A percentile compares a stretch with the other conserved stretches of the same genome.
phyloP scores from a whole-genome alignment of 2,888 invertebrate genomes.

The Archips xylosteana region DNA sequence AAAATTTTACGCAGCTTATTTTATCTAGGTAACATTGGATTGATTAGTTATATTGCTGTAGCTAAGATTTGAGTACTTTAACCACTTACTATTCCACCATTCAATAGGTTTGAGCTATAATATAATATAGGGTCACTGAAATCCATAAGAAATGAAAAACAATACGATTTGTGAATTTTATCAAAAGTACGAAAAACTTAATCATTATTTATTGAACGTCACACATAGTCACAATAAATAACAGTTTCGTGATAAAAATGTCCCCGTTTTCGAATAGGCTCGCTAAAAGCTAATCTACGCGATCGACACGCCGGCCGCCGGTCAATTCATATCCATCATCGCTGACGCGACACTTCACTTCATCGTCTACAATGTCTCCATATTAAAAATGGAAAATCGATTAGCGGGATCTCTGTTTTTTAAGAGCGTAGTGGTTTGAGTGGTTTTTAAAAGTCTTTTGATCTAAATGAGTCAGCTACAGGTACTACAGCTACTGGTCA shows the following conservation, averaged over 20 bases:
- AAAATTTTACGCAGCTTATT: no score
- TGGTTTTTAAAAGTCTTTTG: no score
- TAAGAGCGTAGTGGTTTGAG: not conserved
- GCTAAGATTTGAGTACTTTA: no score
- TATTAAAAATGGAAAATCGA: conserved; percentile 36
- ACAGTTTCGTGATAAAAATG: conserved; percentile 14
- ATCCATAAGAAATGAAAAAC: no score
- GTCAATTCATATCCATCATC: conserved; percentile 41
- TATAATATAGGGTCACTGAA: no score
- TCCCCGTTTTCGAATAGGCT: conserved; percentile 22
- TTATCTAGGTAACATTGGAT: no score
- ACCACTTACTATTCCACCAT: no score
- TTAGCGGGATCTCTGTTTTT: not conserved
- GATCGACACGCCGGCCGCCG: conserved; percentile 27
- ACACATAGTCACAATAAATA: conserved; percentile 19
- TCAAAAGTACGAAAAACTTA: not conserved
- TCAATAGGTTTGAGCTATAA: no score
- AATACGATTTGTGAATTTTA: no score
- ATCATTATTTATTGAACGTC: not conserved
- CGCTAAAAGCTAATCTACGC: conserved; percentile 39
- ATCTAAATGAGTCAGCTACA: no score
- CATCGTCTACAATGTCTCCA: conserved; percentile 39
- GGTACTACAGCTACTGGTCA: no score
- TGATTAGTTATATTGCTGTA: no score
- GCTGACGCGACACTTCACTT: conserved; percentile 32